Conservation (phyloP, 1,140 invertebrate species). For the Papilio machaon region DNA sequence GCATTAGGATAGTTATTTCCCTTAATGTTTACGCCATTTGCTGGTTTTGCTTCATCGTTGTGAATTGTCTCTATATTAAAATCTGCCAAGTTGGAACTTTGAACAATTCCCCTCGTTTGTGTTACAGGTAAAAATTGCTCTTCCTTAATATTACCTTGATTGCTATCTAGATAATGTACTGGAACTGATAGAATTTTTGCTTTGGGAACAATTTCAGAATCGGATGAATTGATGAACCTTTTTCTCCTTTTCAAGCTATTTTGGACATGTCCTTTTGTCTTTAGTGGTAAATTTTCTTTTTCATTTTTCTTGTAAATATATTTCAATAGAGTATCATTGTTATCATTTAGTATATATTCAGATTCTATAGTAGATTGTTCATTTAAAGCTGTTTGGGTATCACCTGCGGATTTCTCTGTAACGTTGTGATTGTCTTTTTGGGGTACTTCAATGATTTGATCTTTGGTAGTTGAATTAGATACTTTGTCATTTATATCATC, state of each 20-base stretch:
- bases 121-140: conserved; percentile 41
- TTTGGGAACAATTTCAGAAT: background rate
- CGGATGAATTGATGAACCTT: conserved; percentile 47
- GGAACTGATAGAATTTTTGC: conserved; percentile 47
- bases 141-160: conserved; percentile 50
- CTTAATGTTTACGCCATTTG: background rate
- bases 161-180: conserved; percentile 59
- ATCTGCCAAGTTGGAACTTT: conserved; percentile 62
- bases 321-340: conserved; percentile 56
- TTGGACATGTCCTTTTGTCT: conserved; percentile 58
- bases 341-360: conserved; percentile 40
- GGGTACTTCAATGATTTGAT: background rate
- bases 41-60: conserved; percentile 37
- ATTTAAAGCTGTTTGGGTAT: background rate
- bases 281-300: conserved; percentile 46
- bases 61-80: conserved; percentile 70
- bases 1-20: background rate
- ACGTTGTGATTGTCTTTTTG: conserved; percentile 5
- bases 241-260: conserved; percentile 66
- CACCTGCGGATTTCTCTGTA: background rate
- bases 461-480: conserved; percentile 11
- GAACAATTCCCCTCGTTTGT: conserved; percentile 51
- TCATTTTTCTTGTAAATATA: conserved; percentile 59
- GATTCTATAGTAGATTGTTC: background rate
- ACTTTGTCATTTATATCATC: background rate